Base-by-base conservation (phyloP, 1,140 invertebrate genomes). In the Sesamia nonagrioides region DNA sequence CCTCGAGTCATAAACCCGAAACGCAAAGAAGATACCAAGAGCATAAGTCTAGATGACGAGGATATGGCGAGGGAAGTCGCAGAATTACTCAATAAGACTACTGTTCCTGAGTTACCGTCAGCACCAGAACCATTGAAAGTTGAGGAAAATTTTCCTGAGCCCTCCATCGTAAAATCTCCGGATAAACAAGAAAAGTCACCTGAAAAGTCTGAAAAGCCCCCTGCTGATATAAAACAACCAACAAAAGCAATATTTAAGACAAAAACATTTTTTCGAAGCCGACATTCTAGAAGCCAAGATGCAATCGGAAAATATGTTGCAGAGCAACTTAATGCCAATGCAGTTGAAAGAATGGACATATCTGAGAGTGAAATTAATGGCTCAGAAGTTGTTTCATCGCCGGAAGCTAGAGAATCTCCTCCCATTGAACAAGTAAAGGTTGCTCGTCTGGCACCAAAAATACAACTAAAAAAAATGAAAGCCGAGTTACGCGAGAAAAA, bases 31-130 rank as follows among this genome's bases (percentile, higher is more conserved):
- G 91, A 92, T 40, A 84, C 88, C 35, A 93, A 95, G 77, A 95
- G 90, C 66, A 42, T 91, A 9, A 92, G 91, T 80, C 79, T 93
- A 71, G 92, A 95, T 76, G 91, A 94, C 21, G 93, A 95, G 74
- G 95, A 95, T 74, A 88, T 96, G 40, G 95, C 95, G 13, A 88
- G 90, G 81, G 95, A 96, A 82, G 95, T 96, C 58, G 94, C 95
- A 17, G 95, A 95, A 79, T 79, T 96, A 52, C 89, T 96, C 54
- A 95, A 95, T 77, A 95, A 95, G 85, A 96, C 96, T 4, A 90
- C 90, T 69, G 91, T 96, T 2, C 96, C 96, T 11, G 91, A 95
- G 63, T 77, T 96, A 50, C 96, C 96, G 15, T 84, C 91, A 4
- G 88, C 90, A 21, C 93, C 93, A 8, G 87, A 92, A 83, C 82